Evolutionary conservation across 2,113 vertebrate species (phyloP).

Genomic region (Mobula hypostoma): DNA sequence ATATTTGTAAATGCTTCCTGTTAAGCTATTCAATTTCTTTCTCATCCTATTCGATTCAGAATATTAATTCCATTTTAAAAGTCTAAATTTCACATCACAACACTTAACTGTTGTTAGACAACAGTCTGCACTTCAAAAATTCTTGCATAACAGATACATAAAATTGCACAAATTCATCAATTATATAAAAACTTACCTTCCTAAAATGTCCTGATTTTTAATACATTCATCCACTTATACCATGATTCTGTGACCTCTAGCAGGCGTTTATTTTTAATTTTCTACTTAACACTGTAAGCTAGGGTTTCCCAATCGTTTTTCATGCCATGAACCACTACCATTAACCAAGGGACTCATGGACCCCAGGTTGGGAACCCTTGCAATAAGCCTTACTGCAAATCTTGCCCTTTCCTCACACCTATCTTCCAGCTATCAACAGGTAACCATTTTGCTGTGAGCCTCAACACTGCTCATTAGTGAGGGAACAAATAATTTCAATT

Average conservation of each 20-base stretch:
- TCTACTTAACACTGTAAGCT: background rate
- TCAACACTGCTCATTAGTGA: too few species aligned
- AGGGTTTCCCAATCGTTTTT: too few species aligned
- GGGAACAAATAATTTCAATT: too few species aligned
- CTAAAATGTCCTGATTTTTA: background rate
- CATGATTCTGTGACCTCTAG: background rate
- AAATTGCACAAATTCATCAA: background rate
- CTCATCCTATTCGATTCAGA: background rate
- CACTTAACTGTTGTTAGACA: background rate
- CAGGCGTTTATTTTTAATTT: background rate
- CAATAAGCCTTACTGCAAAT: background rate
- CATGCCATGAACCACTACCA: too few species aligned
- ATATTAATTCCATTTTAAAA: background rate
- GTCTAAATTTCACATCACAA: background rate
- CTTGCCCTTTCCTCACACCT: background rate
- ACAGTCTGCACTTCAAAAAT: background rate
- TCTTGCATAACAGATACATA: background rate
- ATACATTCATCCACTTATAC: background rate
- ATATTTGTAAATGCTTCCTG: too few species aligned
- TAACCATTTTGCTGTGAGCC: background rate
- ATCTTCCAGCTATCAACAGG: too few species aligned
- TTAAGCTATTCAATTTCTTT: too few species aligned
- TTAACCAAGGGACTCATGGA: too few species aligned
- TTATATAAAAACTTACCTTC: background rate
- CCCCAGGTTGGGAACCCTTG: too few species aligned